Evolutionary conservation across 2,113 vertebrate genomes (phyloP), one percentile per base, ranked within the genome.

Genomic region (Hemiscyllium ocellatum): DNA sequence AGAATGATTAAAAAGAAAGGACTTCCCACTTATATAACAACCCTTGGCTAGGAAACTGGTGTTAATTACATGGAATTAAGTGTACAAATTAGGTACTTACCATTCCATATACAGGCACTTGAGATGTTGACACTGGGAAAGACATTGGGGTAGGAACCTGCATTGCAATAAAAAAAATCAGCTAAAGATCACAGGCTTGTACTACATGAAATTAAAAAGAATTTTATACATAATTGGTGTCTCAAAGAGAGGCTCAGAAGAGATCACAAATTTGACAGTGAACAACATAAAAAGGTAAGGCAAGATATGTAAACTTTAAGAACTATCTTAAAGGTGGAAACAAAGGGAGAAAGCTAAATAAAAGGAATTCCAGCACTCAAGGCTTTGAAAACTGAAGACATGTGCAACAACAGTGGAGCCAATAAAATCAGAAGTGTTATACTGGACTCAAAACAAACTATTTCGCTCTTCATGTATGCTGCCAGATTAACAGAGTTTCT

Each of bases 31-130:
- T 17, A 80, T 0, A 80, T 37, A 33, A 37, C 13, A n/a, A n/a
- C n/a, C 10, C 22, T 56, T 89, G 24, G 85, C 22, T 22, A 24
- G 50, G 12, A 52, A 66, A 66, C 68, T 61, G 22, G 65, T 22
- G 17, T 66, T 24, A 96, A 96, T 94, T 12, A 65, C 96, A 95
- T 96, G 78, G 12, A 96, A 96, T 69, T 78, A 42, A 50, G 12
- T 10, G 5, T 15, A 52, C 50, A 15, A 52, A 50, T 33, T 42
- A 47, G 24, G 22, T 95, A 96, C 97, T 97, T 98, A 98, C 98
- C 98, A 99, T 98, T 98, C 98, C 98, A 97, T 98, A 99, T 96
- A 98, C 97, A 98, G 98, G 98, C 98, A 98, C 98, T 98, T 99
- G 98, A 96, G 98, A 98, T 97, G 98, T 97, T 96, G 98, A 98